Evolutionary conservation across 2,888 invertebrate genomes (phyloP), one percentile per base, ranked within the genome.

Genomic region (Loripinus fragilis): DNA sequence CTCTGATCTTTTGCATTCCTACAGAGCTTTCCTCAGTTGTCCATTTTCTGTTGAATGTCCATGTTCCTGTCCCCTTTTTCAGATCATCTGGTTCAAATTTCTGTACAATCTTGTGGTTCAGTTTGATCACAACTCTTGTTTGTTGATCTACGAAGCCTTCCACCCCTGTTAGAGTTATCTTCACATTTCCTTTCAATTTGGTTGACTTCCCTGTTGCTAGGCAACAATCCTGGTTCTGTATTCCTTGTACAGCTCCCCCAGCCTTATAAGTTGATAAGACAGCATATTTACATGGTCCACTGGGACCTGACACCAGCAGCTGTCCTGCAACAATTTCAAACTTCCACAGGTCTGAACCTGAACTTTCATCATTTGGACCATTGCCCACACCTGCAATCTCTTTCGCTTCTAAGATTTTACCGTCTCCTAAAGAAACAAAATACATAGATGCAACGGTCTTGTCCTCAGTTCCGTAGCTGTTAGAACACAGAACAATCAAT

Each of bases 251-350:
- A 15, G 35, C 48, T 35, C 71, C 67, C 5, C 65, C 50, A 38
- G 78, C 80, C 25, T 55, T 28, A 0, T 75, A 70, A 65, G 89
- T 90, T 12, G 88, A 81, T 28, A 90, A 60, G 10, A 87, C 67
- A 42, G 82, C 87, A 85, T 89, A 89, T 45, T 83, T 82, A 71
- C 88, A 89, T 10, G 89, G 89, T 1, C 90, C 89, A 10, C 71
- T 30, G 7, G 90, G 89, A 10, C 90, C 90, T 17, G n/a, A 79
- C 5, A 85, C 85, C 20, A 74, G 68, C 0, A 90, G 28, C 12
- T 74, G 78, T 20, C 76, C 74, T 30, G 71, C 50, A 0, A 60
- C 48, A 1, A 80, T 55, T 55, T 86, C 80, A 78, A 90, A 88
- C 20, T 48, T 83, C 90, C 90, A 90, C 17, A 88, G 70, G 66